Evolutionary conservation across 2,113 vertebrate genomes (phyloP).

Genomic region (Forbesichthys agassizii): DNA sequence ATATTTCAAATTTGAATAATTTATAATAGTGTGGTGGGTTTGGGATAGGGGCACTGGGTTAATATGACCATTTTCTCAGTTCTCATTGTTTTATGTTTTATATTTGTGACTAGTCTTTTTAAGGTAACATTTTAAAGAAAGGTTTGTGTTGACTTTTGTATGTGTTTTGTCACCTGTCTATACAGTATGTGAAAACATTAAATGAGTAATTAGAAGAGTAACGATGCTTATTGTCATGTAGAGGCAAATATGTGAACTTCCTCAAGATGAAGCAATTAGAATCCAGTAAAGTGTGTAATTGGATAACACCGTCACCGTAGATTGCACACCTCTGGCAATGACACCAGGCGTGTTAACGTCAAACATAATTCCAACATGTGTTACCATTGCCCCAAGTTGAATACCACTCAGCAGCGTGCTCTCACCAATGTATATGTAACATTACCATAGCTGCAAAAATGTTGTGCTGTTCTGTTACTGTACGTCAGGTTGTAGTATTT

Average conservation of each 20-base stretch:
- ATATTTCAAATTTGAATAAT: too few relatives aligned
- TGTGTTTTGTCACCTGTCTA: neutral
- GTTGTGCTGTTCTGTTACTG: neutral
- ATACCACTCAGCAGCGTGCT: too few relatives aligned
- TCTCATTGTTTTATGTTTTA: too few relatives aligned
- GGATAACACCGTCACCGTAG: neutral
- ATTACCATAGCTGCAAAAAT: neutral
- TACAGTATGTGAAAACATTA: neutral
- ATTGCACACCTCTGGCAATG: neutral
- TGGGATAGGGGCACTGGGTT: too few relatives aligned
- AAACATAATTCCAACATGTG: neutral
- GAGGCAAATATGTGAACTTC: neutral
- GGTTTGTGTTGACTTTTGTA: too few relatives aligned
- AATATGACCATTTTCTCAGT: too few relatives aligned
- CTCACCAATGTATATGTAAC: neutral
- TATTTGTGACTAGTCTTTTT: too few relatives aligned
- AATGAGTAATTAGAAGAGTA: conserved; percentile 3
- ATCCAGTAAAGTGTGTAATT: conserved; percentile 5
- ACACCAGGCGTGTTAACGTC: neutral
- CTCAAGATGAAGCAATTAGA: neutral
- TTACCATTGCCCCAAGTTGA: neutral
- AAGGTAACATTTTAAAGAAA: too few relatives aligned
- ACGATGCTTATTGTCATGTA: conserved; percentile 17
- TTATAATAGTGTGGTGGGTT: too few relatives aligned
- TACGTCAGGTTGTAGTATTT: neutral